These are phyloP conservation scores for Grantiella picta DNA, from an alignment of 2,113 vertebrate genomes.

Conservation along the genomic window DNA sequence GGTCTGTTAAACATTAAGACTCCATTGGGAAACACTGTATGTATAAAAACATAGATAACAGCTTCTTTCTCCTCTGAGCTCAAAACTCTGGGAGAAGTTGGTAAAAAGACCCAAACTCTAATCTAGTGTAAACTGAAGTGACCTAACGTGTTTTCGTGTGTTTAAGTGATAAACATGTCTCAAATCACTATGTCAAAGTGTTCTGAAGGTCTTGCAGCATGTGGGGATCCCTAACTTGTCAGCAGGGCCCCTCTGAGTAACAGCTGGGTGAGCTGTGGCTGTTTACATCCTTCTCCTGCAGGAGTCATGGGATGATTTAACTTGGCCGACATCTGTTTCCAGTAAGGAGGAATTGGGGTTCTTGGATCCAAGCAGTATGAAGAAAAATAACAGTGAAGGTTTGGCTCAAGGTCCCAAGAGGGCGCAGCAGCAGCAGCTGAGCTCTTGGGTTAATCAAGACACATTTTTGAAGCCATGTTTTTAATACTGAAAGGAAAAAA, in stretches of 20 bases:
- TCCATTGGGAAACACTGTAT: not conserved
- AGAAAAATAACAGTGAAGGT: not conserved
- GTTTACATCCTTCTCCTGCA: slow-evolving; percentile 18
- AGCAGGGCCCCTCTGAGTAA: not conserved
- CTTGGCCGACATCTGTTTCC: not conserved
- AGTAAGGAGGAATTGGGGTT: not conserved
- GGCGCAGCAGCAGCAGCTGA: not conserved
- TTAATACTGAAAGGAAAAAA: not conserved
- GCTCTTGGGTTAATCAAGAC: not conserved
- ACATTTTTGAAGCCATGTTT: not conserved
- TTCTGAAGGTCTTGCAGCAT: not conserved
- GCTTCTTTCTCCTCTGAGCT: not conserved
- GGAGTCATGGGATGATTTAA: slow-evolving; percentile 10
- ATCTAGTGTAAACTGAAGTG: not conserved
- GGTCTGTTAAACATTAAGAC: not conserved
- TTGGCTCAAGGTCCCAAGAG: not conserved
- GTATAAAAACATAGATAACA: rapidly evolving
- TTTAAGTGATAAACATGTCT: not conserved
- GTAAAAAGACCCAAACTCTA: not conserved
- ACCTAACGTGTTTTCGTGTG: not conserved
- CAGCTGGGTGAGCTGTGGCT: slow-evolving; percentile 11
- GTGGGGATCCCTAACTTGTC: not conserved
- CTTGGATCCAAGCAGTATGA: not conserved
- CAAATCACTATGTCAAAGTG: not conserved
- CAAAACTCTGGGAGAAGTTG: not conserved